These are phyloP conservation scores for Ceratina australensis DNA, from an alignment of 1,140 invertebrate species.

Conservation along the genomic window DNA sequence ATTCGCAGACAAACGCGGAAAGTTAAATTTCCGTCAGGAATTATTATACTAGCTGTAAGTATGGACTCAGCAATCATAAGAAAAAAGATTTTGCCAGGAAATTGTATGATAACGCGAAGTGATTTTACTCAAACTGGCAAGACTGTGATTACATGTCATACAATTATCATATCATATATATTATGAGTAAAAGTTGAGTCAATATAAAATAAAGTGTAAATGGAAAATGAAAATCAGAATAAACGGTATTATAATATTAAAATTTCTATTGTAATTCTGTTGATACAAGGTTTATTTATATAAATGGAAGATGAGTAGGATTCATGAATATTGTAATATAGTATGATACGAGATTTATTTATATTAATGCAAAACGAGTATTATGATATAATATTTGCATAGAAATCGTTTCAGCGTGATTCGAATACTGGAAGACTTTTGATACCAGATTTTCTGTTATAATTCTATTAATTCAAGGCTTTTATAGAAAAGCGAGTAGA, in stretches of 20 bases:
- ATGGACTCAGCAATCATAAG: constrained; percentile 28
- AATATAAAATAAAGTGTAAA: constrained; percentile 49
- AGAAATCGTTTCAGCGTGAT: too few relatives aligned
- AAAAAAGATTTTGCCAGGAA: constrained; percentile 37
- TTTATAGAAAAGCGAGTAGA: too few relatives aligned
- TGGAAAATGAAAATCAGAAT: constrained; percentile 12
- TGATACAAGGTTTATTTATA: too few relatives aligned
- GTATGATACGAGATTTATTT: too few relatives aligned
- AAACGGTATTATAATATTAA: too few relatives aligned
- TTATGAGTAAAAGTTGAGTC: constrained; percentile 54
- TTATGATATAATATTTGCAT: too few relatives aligned
- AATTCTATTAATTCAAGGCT: too few relatives aligned
- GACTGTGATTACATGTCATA: constrained; percentile 22
- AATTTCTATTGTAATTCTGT: too few relatives aligned
- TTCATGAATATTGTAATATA: constrained; percentile 34
- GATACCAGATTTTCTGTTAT: too few relatives aligned
- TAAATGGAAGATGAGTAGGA: too few relatives aligned
- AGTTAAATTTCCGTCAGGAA: constrained; percentile 68
- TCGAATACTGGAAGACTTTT: too few relatives aligned
- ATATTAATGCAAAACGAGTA: too few relatives aligned
- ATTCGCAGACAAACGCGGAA: constrained; percentile 75
- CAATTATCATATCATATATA: constrained; percentile 38
- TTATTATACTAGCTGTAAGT: constrained; percentile 67
- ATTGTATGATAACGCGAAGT: constrained; percentile 49
- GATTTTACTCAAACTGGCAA: background rate